A percentile compares a stretch with the other conserved stretches of the same genome.
Evolutionary conservation across 2,888 invertebrate genomes (phyloP).

Genomic region (Cristatella mucedo): DNA sequence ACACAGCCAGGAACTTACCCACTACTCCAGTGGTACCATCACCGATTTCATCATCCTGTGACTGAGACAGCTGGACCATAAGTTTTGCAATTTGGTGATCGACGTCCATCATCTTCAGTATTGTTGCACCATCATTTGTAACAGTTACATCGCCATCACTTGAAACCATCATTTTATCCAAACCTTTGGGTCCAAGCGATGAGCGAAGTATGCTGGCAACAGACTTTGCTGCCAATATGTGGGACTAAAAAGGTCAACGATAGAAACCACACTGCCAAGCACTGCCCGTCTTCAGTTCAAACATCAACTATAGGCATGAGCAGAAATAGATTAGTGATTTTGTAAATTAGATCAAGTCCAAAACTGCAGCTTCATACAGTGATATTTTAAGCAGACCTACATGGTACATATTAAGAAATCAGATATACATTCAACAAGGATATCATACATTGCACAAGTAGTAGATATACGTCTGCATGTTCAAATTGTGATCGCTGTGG

Average conservation of each 20-base stretch:
- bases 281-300: neutral
- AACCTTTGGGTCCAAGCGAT: constrained; percentile 82
- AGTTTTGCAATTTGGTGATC: constrained; percentile 95
- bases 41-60: constrained; percentile 98
- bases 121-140: constrained; percentile 98
- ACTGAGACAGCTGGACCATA: constrained; percentile 91
- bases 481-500: too few relatives aligned
- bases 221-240: constrained; percentile 86
- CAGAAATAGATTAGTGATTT: too few relatives aligned
- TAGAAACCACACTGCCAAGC: neutral
- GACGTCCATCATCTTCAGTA: constrained; percentile 94
- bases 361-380: too few relatives aligned
- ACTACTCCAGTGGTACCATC: constrained; percentile 99
- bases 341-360: too few relatives aligned
- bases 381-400: too few relatives aligned
- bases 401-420: too few relatives aligned
- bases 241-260: constrained; percentile 54
- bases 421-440: too few relatives aligned
- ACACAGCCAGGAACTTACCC: constrained; percentile 35
- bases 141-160: constrained; percentile 91
- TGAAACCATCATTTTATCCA: constrained; percentile 94
- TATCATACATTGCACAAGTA: too few relatives aligned
- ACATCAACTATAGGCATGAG: neutral
- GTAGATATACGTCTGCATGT: too few relatives aligned
- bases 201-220: constrained; percentile 76